Conservation (phyloP, 2,888 invertebrate genomes). For the Melanophora roralis region DNA sequence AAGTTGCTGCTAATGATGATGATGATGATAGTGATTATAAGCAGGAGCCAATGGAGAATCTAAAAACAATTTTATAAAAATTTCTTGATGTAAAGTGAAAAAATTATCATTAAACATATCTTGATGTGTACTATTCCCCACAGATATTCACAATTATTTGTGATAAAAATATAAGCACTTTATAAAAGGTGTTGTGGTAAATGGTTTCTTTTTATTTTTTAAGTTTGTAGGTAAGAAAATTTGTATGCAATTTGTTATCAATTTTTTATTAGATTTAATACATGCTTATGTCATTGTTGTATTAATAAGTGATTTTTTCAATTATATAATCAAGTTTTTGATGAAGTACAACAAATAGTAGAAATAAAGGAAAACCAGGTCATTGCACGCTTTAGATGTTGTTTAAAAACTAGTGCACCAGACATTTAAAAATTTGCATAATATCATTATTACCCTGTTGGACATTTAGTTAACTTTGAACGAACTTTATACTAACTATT, state of each 20-base stretch:
- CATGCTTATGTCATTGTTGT: constrained; percentile 12
- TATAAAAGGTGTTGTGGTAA: no score
- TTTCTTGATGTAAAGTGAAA: constrained; percentile 9
- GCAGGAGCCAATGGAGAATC: not conserved
- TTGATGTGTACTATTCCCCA: not conserved
- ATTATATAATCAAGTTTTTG: not conserved
- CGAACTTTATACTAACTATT: no score
- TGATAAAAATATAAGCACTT: not conserved
- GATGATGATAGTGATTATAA: not conserved
- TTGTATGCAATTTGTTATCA: constrained; percentile 42
- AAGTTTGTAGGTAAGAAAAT: not conserved
- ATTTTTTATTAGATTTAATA: constrained; percentile 30
- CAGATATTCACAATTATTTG: not conserved
- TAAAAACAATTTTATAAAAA: not conserved
- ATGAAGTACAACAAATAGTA: not conserved
- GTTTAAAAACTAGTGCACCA: constrained; percentile 52
- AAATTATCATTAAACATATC: constrained; percentile 45
- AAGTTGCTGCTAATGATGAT: not conserved
- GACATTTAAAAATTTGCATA: constrained; percentile 55
- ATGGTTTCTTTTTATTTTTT: no score
- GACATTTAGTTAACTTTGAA: not conserved
- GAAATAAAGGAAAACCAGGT: constrained; percentile 32
- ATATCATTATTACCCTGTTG: not conserved
- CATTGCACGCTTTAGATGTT: constrained; percentile 50
- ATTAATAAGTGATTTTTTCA: not conserved